A percentile compares a stretch with the other conserved stretches of the same genome.
Evolutionary conservation across 2,888 invertebrate species (phyloP).

Genomic region (Catocala fraxini): DNA sequence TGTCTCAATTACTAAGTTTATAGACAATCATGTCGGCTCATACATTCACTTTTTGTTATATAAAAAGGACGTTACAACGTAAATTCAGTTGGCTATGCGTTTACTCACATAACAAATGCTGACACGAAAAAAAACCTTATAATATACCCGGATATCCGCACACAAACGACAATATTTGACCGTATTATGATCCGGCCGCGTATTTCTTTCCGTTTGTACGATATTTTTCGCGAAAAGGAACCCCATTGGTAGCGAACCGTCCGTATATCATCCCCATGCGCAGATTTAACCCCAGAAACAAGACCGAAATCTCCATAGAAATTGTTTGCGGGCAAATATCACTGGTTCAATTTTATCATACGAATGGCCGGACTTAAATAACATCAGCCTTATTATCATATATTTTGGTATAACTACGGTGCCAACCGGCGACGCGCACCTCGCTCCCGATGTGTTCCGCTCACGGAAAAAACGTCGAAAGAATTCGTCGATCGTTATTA

Average conservation of each 20-base stretch:
- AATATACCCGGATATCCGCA: conserved; percentile 52
- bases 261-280: conserved; percentile 78
- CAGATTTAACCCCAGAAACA: conserved; percentile 84
- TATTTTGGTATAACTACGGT: conserved; percentile 68
- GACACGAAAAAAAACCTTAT: conserved; percentile 47
- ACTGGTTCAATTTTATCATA: conserved; percentile 84
- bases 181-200: conserved; percentile 52
- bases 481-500: conserved; percentile 55
- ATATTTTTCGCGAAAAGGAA: conserved; percentile 71
- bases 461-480: conserved; percentile 66
- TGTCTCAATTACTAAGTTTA: conserved; percentile 30
- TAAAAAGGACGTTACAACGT: conserved; percentile 31
- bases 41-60: conserved; percentile 37
- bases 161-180: conserved; percentile 61
- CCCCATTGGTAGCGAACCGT: conserved; percentile 56
- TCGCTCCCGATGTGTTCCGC: conserved; percentile 47
- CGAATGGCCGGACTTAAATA: conserved; percentile 85
- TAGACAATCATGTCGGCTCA: conserved; percentile 22
- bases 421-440: conserved; percentile 72
- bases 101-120: conserved; percentile 47
- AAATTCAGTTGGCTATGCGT: conserved; percentile 40
- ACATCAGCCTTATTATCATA: conserved; percentile 79
- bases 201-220: conserved; percentile 58
- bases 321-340: conserved; percentile 84
- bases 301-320: conserved; percentile 86